Percentiles rank a stretch among this genome's conserved stretches.
Evolutionary conservation across 2,888 invertebrate species (phyloP).

Genomic region (Cetonia aurata): DNA sequence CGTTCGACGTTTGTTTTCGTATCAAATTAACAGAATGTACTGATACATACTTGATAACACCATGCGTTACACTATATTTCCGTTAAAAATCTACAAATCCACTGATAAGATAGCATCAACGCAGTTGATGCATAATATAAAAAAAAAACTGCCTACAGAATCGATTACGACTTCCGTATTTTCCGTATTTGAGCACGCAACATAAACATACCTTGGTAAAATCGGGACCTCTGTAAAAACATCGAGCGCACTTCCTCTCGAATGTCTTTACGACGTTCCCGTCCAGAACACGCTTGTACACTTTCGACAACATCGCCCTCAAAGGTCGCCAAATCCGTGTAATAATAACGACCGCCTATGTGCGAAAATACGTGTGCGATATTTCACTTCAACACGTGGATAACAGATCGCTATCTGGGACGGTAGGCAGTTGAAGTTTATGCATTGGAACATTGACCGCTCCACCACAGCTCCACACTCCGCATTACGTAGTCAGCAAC

Average conservation of each 20-base stretch:
- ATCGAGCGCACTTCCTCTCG: slow-evolving; percentile 2
- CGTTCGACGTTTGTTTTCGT: too few relatives aligned
- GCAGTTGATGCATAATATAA: too few relatives aligned
- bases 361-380: background rate
- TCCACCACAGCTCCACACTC: background rate
- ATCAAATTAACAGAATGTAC: too few relatives aligned
- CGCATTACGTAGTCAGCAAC: too few relatives aligned
- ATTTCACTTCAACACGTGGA: slow-evolving; percentile 5
- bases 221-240: slow-evolving; percentile 40
- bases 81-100: too few relatives aligned
- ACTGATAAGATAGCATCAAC: too few relatives aligned
- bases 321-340: too few relatives aligned
- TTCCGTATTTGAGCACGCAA: too few relatives aligned
- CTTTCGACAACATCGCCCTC: slow-evolving; percentile 25
- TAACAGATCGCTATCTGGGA: background rate
- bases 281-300: slow-evolving; percentile 13
- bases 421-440: background rate
- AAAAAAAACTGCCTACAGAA: too few relatives aligned
- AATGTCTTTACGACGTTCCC: slow-evolving; percentile 10
- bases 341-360: background rate
- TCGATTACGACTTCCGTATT: too few relatives aligned
- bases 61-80: too few relatives aligned
- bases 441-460: slow-evolving; percentile 19
- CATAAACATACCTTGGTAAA: slow-evolving; percentile 46
- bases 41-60: too few relatives aligned